These are phyloP conservation scores for Sympetrum striolatum DNA, from an alignment of 2,888 invertebrate genomes.

Conservation along the genomic window DNA sequence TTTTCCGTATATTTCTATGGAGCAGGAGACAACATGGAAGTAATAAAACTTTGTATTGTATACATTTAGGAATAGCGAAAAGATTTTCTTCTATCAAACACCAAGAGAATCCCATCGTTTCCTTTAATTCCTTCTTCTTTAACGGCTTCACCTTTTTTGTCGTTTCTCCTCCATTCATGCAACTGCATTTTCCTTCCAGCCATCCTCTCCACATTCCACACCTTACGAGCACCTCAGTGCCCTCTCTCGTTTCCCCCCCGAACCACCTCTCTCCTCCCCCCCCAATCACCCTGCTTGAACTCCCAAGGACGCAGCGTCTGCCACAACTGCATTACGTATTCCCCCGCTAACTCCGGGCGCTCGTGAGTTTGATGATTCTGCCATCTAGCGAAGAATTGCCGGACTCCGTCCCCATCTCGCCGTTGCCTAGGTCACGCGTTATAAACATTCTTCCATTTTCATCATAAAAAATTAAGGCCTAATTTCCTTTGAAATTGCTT, in stretches of 20 bases:
- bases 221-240: neutral
- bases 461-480: neutral
- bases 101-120: no score
- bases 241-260: neutral
- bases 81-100: no score
- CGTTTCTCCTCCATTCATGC: neutral
- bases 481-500: neutral
- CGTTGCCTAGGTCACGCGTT: neutral
- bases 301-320: neutral
- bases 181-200: neutral
- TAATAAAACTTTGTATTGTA: no score
- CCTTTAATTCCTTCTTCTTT: neutral
- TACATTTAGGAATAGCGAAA: no score
- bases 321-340: neutral
- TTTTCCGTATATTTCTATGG: no score
- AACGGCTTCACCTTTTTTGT: neutral
- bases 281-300: neutral
- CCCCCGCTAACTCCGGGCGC: neutral
- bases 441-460: neutral
- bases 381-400: neutral
- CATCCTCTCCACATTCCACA: neutral
- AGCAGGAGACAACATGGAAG: no score
- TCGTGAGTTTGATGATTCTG: neutral
- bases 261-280: neutral
- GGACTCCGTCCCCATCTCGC: neutral